These are phyloP conservation scores for Cirrhinus mrigala DNA, from an alignment of 2,797 vertebrate genomes.

Conservation along the genomic window DNA sequence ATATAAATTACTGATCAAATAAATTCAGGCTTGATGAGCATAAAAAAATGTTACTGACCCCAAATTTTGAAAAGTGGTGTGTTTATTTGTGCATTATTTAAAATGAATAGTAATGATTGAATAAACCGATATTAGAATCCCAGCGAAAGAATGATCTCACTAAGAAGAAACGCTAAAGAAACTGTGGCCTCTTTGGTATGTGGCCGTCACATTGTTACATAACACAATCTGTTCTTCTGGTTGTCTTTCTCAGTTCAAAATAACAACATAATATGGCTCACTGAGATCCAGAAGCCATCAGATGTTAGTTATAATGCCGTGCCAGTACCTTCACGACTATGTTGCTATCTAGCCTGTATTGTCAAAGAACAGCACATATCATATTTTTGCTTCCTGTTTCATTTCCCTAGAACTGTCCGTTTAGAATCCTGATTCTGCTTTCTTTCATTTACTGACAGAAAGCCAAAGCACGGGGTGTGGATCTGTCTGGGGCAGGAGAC, in stretches of 20 bases:
- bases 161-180: not conserved
- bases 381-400: constrained; percentile 43
- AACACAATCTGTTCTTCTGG: not conserved
- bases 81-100: not conserved
- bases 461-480: constrained; percentile 37
- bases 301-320: not conserved
- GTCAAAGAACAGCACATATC: constrained; percentile 10
- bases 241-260: not conserved
- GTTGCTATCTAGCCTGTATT: not conserved
- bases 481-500: constrained; percentile 10
- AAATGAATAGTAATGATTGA: not conserved
- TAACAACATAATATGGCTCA: not conserved
- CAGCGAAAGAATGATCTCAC: not conserved
- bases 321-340: not conserved
- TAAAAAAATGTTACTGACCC: not conserved
- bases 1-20: not conserved
- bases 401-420: constrained; percentile 6
- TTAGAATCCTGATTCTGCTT: constrained; percentile 29
- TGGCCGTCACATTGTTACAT: not conserved
- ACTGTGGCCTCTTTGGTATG: not conserved
- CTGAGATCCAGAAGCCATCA: not conserved
- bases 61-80: not conserved
- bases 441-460: constrained; percentile 58
- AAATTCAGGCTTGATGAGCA: not conserved
- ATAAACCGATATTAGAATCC: not conserved